Conservation (phyloP, 2,113 vertebrate genomes). For the Pelecanoides urinatrix region DNA sequence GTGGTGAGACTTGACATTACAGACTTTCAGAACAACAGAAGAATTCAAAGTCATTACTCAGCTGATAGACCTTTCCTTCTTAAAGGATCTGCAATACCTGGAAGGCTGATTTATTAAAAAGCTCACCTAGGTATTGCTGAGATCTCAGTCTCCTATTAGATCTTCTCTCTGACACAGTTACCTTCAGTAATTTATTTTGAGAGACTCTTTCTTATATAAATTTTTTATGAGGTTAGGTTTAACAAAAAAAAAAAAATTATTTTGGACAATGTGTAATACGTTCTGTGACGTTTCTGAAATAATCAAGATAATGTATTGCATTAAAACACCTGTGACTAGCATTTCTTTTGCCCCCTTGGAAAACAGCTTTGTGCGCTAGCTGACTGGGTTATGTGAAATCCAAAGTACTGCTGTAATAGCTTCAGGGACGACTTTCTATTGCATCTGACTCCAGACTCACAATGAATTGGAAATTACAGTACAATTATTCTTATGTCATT, state of each 20-base stretch:
- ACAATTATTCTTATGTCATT: background rate
- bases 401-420: background rate
- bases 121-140: conserved; percentile 13
- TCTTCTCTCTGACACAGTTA: conserved; percentile 22
- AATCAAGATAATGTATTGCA: background rate
- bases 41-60: conserved; percentile 56
- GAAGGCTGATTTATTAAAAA: conserved; percentile 64
- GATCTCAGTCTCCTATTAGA: conserved; percentile 5
- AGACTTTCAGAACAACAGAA: conserved; percentile 57
- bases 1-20: conserved; percentile 54
- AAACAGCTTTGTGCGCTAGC: background rate
- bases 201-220: background rate
- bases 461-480: background rate
- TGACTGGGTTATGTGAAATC: background rate
- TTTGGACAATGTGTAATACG: background rate
- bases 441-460: background rate
- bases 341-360: background rate
- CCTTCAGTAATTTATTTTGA: conserved; percentile 39
- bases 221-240: background rate
- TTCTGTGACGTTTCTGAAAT: background rate
- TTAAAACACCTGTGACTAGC: background rate
- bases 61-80: conserved; percentile 50
- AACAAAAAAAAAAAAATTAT: background rate
- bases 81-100: conserved; percentile 27
- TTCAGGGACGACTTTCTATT: background rate